Conservation (phyloP, 1,140 invertebrate genomes). For the Drosophila seguyi region DNA sequence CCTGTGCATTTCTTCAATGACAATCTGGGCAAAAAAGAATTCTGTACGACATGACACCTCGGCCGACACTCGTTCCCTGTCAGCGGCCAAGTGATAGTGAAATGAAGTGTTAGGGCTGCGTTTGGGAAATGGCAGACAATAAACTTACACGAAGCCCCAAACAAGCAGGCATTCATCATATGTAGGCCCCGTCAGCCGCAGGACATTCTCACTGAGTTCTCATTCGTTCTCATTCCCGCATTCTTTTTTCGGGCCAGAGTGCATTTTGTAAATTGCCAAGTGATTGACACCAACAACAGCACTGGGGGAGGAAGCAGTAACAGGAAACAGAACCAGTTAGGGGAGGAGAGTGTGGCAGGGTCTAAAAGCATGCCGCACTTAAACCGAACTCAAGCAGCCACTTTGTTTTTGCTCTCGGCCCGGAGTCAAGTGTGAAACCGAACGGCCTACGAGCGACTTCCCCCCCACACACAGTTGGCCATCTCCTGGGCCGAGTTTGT, state of each 20-base stretch:
- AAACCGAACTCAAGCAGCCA: constrained; percentile 70
- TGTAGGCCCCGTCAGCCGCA: constrained; percentile 45
- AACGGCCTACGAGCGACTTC: constrained; percentile 29
- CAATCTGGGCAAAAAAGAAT: constrained; percentile 38
- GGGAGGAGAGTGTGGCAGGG: neutral
- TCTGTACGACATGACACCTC: constrained; percentile 58
- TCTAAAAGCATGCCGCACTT: constrained; percentile 72
- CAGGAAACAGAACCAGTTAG: constrained; percentile 9
- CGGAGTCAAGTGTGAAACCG: constrained; percentile 38
- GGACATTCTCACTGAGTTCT: constrained; percentile 26
- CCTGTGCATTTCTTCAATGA: constrained; percentile 16
- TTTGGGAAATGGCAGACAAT: constrained; percentile 50
- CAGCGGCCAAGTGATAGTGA: constrained; percentile 72
- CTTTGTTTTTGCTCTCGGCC: constrained; percentile 61
- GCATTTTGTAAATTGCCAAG: constrained; percentile 80
- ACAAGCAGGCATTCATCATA: constrained; percentile 64
- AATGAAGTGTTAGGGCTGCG: constrained; percentile 56
- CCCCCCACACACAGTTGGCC: constrained; percentile 3
- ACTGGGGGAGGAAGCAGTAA: neutral
- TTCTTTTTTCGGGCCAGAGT: constrained; percentile 49
- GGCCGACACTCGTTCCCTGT: constrained; percentile 60
- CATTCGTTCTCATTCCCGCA: constrained; percentile 24
- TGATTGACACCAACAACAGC: constrained; percentile 74
- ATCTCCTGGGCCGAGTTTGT: constrained; percentile 31
- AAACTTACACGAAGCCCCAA: constrained; percentile 56